Conservation (phyloP, 2,113 vertebrate species). For the Leptocoma aspasia region DNA sequence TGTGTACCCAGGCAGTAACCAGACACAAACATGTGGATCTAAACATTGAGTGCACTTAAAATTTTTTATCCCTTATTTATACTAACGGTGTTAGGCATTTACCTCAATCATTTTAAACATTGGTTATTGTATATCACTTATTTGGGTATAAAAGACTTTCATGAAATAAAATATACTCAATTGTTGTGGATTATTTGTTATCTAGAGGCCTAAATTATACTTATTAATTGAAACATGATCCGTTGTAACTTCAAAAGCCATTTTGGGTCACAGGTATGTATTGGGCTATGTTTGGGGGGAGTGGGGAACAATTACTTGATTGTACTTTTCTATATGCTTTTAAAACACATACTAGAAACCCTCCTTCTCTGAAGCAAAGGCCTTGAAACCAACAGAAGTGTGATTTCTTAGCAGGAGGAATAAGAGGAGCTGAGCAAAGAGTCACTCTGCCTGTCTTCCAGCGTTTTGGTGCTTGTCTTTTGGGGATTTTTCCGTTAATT, state of each 20-base stretch:
- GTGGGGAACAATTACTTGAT: background rate
- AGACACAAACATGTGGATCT: background rate
- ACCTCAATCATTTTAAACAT: conserved; percentile 46
- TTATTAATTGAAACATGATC: background rate
- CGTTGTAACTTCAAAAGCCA: background rate
- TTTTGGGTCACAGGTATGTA: background rate
- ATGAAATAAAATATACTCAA: conserved; percentile 36
- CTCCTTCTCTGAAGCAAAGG: background rate
- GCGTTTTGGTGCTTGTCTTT: background rate
- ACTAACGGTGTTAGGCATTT: conserved; percentile 47
- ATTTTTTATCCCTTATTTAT: conserved; percentile 39
- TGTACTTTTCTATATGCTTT: background rate
- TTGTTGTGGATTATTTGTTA: conserved; percentile 21
- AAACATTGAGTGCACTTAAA: conserved; percentile 11
- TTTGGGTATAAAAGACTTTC: conserved; percentile 42
- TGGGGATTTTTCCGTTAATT: background rate
- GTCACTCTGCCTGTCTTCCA: background rate
- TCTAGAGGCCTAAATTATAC: background rate
- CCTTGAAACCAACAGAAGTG: background rate
- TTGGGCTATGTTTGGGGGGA: background rate
- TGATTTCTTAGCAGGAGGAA: background rate
- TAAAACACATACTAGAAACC: background rate
- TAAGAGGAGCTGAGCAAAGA: background rate
- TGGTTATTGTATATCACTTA: conserved; percentile 30
- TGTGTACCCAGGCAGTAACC: background rate